Conservation (phyloP, 1,140 invertebrate species). For the Bombus consobrinus region DNA sequence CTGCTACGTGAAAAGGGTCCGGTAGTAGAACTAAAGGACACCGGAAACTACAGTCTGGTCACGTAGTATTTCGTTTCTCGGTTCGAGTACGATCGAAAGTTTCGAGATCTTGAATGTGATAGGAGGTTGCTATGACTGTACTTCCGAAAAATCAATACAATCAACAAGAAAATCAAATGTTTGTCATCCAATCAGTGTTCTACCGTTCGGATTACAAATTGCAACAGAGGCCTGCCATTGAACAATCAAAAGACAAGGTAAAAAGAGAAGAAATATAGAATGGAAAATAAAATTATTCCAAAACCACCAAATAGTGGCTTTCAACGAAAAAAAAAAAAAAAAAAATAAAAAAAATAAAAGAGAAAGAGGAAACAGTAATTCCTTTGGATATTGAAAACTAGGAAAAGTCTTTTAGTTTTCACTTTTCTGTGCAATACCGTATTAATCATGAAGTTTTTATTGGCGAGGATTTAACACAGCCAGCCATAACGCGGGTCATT, state of each 20-base stretch:
- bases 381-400: not conserved
- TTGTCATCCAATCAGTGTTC: not conserved
- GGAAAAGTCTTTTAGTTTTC: not conserved
- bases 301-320: not conserved
- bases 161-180: not conserved
- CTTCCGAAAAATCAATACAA: not conserved
- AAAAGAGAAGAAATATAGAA: not conserved
- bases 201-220: not conserved
- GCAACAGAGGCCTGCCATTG: not conserved
- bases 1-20: slow-evolving; percentile 40
- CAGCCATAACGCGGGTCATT: slow-evolving; percentile 22
- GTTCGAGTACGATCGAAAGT: not conserved
- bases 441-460: slow-evolving; percentile 13
- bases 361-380: not conserved
- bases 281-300: not conserved
- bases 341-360: accelerated
- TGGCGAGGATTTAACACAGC: slow-evolving; percentile 16
- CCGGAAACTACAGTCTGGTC: slow-evolving; percentile 27
- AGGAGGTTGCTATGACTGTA: not conserved
- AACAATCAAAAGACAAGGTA: not conserved
- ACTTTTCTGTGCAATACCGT: not conserved
- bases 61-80: slow-evolving; percentile 45
- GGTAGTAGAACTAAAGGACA: not conserved
- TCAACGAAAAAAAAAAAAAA: not conserved
- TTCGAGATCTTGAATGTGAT: not conserved